Base-by-base conservation (phyloP, 92 coral and sea anemone genomes). In the Zoanthus sansibaricus region DNA sequence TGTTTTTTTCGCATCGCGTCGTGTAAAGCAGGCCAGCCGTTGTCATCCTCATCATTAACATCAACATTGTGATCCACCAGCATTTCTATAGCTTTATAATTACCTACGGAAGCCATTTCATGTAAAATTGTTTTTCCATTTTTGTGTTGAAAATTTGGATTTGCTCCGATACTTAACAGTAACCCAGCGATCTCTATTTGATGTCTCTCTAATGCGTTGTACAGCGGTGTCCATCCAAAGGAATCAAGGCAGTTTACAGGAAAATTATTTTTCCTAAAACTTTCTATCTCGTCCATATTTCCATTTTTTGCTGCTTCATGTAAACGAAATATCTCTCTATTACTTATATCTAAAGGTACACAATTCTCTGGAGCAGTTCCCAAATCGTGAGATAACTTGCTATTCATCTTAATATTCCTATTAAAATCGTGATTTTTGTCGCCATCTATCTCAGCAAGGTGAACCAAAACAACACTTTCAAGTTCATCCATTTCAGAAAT, bases 1-100 rank as follows among this genome's bases (percentile, higher is more conserved):
- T 91, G 84, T 49, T 83, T 86, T 21, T 80, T 80, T 75, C 77
- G 84, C 75, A 95, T 87, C 3, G 96, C 98, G 69, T 93, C 90
- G 71, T 95, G 98, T 61, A 95, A 76, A 1, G 98, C 92, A 9
- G 98, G 98, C 98, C 98, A 95, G 4, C 98, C 95, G 54, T 83
- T 74, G 45, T 76, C 83, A 59, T 95, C 96, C n/a, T 75, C 75
- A 25, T 42, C 46, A 56, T 91, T 93, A 25, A 92, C 76, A 42
- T 93, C 80, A 73, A 91, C 95, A 4, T 91, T 90, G 31, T 89
- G 84, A 32, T 91, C 87, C 48, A 93, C 78, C 58, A 95, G 82
- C 67, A 91, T 89, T 76, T 89, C 94, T 0, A 95, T 79, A 9
- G 94, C 98, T 75, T 79, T 89, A 83, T 93, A 95, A 64, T 88